Percentiles rank a stretch among this genome's conserved stretches.
Conservation (phyloP, 2,797 vertebrate species). For the Amblyraja radiata region DNA sequence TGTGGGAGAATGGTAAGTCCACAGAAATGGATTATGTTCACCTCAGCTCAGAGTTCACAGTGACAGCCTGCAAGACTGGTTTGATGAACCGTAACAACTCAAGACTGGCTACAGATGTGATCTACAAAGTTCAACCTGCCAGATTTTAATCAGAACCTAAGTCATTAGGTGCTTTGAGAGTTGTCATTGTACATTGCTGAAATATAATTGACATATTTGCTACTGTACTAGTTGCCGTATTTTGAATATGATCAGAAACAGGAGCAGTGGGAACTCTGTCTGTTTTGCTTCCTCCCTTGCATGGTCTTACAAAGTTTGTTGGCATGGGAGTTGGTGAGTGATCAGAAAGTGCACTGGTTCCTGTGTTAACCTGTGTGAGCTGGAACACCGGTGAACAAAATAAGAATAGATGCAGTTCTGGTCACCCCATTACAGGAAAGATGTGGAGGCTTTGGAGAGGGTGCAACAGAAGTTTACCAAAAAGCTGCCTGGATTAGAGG, state of each 20-base stretch:
- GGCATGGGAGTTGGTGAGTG: not conserved
- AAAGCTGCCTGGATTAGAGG: too few relatives aligned
- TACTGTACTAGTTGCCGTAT: not conserved
- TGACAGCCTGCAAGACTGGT: not conserved
- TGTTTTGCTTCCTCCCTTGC: not conserved
- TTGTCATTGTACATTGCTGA: not conserved
- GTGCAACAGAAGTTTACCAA: too few relatives aligned
- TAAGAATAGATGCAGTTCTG: not conserved
- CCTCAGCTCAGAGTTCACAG: not conserved
- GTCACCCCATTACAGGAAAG: too few relatives aligned
- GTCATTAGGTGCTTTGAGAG: not conserved
- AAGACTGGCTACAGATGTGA: not conserved
- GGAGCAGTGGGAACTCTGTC: not conserved
- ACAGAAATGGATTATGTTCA: not conserved
- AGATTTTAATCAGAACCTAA: constrained; percentile 8
- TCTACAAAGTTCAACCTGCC: not conserved
- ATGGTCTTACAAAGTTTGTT: not conserved
- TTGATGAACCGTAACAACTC: not conserved
- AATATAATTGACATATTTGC: not conserved
- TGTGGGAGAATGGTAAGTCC: not conserved
- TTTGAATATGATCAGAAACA: not conserved
- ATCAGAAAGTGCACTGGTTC: not conserved
- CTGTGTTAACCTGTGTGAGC: not conserved
- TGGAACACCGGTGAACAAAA: not conserved
- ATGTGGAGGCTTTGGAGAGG: too few relatives aligned